These are phyloP conservation scores for Parazoanthus swiftii DNA, from an alignment of 92 coral and sea anemone species.

Conservation along the genomic window DNA sequence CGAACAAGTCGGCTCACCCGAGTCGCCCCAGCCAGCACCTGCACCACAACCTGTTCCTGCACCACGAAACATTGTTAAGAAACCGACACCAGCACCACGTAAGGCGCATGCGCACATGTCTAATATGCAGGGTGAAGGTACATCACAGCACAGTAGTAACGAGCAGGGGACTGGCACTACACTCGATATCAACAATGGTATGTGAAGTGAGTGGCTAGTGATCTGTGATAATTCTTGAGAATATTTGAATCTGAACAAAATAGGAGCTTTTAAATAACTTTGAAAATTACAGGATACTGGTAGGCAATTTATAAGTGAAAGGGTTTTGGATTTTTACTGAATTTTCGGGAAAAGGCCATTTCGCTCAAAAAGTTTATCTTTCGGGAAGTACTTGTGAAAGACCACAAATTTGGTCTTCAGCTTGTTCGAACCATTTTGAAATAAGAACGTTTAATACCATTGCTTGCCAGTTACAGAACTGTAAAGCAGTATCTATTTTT, in stretches of 20 bases:
- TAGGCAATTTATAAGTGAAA: too few species aligned
- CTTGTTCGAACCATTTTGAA: too few species aligned
- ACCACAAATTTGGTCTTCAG: too few species aligned
- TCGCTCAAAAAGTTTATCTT: too few species aligned
- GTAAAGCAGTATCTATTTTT: too few species aligned
- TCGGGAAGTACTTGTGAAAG: too few species aligned
- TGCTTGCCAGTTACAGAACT: too few species aligned
- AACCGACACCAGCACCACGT: conserved; percentile 34
- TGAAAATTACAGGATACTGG: not conserved
- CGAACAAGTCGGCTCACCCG: conserved; percentile 5
- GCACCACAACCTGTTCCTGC: conserved; percentile 29
- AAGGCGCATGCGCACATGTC: conserved; percentile 26
- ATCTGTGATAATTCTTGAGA: not conserved
- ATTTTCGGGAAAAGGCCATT: too few species aligned
- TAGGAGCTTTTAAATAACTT: not conserved
- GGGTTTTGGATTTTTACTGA: too few species aligned
- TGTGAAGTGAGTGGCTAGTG: conserved; percentile 13
- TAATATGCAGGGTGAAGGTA: not conserved
- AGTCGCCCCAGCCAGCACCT: conserved; percentile 10
- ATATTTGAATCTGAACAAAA: not conserved
- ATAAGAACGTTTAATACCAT: too few species aligned
- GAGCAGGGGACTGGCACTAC: conserved; percentile 41
- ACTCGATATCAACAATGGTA: conserved; percentile 20
- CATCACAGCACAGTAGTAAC: not conserved
- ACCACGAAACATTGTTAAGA: conserved; percentile 19